phyloP scores from a whole-genome alignment of 2,797 vertebrate genomes.

The Pseudopleuronectes americanus region DNA sequence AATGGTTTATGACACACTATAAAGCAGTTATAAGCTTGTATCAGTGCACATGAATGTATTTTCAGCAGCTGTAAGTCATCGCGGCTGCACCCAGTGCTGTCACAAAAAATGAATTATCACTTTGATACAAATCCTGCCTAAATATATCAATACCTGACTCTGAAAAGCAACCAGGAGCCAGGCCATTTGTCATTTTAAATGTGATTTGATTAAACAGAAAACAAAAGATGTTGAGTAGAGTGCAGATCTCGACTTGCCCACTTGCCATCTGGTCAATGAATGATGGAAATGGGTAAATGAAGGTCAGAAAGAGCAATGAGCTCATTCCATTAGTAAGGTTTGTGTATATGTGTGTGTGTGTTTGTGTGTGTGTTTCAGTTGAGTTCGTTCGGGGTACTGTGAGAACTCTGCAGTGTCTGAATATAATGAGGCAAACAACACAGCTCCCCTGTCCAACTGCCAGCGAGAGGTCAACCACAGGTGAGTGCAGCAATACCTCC shows the following conservation, averaged over 20 bases:
- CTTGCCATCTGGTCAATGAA: conserved; percentile 1
- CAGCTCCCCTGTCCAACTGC: conserved; percentile 57
- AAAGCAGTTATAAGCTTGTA: no score
- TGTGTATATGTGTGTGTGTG: conserved; percentile 26
- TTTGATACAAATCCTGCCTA: background rate
- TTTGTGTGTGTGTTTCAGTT: conserved; percentile 30
- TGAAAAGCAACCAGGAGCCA: no score
- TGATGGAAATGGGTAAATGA: conserved; percentile 9
- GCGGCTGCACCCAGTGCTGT: background rate
- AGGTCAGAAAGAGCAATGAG: conserved; percentile 11
- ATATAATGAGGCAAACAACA: conserved; percentile 67
- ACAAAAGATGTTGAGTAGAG: no score
- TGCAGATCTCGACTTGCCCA: background rate
- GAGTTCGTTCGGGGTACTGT: conserved; percentile 23
- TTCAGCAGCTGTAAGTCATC: background rate
- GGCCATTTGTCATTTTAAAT: no score
- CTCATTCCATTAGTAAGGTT: conserved; percentile 5
- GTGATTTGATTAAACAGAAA: no score
- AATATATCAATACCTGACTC: background rate
- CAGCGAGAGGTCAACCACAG: conserved; percentile 64
- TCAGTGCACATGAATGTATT: background rate
- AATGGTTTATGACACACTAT: no score
- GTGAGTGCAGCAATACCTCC: conserved; percentile 39
- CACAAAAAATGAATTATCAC: background rate
- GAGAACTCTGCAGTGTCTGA: conserved; percentile 36